These are phyloP conservation scores for Brachypodius melanocephalos DNA, from an alignment of 2,113 vertebrate species.

Conservation along the genomic window DNA sequence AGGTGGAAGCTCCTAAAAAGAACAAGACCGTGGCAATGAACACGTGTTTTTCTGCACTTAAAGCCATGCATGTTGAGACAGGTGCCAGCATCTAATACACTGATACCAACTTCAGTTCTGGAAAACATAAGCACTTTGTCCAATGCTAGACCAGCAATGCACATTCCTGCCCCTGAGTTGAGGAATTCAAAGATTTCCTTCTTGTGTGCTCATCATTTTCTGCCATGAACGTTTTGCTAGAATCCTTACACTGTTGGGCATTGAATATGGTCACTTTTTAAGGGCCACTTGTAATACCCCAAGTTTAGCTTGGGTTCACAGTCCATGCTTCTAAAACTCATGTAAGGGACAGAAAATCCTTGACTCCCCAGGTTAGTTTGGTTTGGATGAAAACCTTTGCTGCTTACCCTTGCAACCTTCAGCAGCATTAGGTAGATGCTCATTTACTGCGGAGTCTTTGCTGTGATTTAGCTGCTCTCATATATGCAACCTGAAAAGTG, in stretches of 20 bases:
- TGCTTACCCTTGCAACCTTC: background rate
- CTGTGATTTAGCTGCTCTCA: background rate
- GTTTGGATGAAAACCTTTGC: background rate
- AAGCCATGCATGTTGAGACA: background rate
- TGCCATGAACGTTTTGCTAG: background rate
- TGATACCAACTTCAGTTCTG: background rate
- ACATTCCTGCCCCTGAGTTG: rapidly evolving
- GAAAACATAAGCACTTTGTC: background rate
- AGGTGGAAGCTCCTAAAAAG: background rate
- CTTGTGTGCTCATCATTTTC: background rate
- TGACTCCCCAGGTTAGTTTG: background rate
- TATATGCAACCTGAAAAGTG: background rate
- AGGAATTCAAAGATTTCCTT: background rate
- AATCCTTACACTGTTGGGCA: background rate
- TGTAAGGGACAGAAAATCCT: background rate
- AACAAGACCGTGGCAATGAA: background rate
- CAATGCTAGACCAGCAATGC: background rate
- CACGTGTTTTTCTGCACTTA: background rate
- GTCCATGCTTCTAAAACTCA: background rate
- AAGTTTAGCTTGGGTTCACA: background rate
- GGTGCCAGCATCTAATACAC: background rate
- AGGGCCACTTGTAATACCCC: background rate
- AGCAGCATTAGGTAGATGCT: background rate
- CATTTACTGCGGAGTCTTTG: background rate
- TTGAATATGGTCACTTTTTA: background rate